These are phyloP conservation scores for Leptodactylus fallax DNA, from an alignment of 2,797 vertebrate species.

Conservation along the genomic window DNA sequence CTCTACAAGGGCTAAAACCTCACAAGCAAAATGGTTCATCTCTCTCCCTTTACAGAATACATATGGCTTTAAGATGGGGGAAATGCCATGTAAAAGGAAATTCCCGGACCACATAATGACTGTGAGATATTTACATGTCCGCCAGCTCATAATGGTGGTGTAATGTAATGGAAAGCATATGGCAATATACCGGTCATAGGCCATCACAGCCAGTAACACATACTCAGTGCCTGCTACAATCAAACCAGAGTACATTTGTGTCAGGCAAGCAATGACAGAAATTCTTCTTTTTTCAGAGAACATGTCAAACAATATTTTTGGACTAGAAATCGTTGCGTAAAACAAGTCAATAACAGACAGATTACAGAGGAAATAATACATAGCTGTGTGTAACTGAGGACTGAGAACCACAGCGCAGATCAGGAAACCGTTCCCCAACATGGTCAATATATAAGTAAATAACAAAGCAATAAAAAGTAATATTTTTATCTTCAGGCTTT, in stretches of 20 bases:
- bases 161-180: too few species aligned
- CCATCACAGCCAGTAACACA: neutral
- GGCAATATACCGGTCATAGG: neutral
- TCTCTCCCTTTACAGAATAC: neutral
- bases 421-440: too few species aligned
- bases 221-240: neutral
- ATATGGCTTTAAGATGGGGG: neutral
- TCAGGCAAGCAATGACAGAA: neutral
- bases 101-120: neutral
- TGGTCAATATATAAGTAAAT: neutral
- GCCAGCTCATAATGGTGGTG: too few species aligned
- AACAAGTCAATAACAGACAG: neutral
- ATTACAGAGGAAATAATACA: slow-evolving; percentile 4
- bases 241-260: neutral
- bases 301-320: neutral
- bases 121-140: too few species aligned
- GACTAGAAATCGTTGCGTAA: neutral
- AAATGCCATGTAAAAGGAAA: neutral
- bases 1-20: too few species aligned
- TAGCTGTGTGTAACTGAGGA: neutral
- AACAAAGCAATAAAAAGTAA: too few species aligned
- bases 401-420: neutral
- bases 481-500: too few species aligned
- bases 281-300: neutral
- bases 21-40: too few species aligned